Evolutionary conservation across 1,140 invertebrate genomes (phyloP).

Genomic region (Sarcophaga peregrina): DNA sequence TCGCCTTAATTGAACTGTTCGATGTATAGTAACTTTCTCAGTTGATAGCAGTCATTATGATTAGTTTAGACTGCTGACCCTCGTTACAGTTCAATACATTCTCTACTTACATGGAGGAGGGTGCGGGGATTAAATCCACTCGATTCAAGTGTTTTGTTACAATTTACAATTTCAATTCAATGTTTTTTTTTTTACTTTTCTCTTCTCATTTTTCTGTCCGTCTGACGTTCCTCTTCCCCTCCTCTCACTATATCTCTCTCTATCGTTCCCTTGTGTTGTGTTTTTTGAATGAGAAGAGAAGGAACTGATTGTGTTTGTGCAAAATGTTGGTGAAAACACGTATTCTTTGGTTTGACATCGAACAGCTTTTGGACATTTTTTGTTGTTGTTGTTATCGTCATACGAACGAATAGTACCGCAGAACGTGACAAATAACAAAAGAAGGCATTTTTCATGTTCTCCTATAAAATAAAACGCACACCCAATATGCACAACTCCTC

Average conservation of each 20-base stretch:
- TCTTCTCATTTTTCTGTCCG: neutral
- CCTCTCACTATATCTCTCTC: too few relatives aligned
- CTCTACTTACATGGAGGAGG: neutral
- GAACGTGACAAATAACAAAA: constrained; percentile 66
- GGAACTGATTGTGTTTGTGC: constrained; percentile 17
- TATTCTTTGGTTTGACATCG: constrained; percentile 41
- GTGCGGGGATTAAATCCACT: neutral
- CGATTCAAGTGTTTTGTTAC: constrained; percentile 37
- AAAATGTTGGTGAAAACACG: constrained; percentile 41
- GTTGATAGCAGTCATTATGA: too few relatives aligned
- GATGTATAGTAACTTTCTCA: too few relatives aligned
- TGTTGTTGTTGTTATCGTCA: constrained; percentile 39
- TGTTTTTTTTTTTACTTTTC: constrained; percentile 10
- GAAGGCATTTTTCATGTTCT: constrained; percentile 63
- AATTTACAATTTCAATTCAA: constrained; percentile 26
- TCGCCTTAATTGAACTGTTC: too few relatives aligned
- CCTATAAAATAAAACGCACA: constrained; percentile 16
- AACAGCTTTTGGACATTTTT: constrained; percentile 32
- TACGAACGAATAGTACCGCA: constrained; percentile 52
- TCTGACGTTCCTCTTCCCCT: too few relatives aligned
- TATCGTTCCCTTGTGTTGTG: neutral
- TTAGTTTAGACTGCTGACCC: neutral
- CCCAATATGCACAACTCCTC: neutral
- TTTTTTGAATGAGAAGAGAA: constrained; percentile 25
- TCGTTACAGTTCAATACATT: constrained; percentile 18